Conservation (phyloP, 2,888 invertebrate genomes). For the Eupithecia pulchellata region DNA sequence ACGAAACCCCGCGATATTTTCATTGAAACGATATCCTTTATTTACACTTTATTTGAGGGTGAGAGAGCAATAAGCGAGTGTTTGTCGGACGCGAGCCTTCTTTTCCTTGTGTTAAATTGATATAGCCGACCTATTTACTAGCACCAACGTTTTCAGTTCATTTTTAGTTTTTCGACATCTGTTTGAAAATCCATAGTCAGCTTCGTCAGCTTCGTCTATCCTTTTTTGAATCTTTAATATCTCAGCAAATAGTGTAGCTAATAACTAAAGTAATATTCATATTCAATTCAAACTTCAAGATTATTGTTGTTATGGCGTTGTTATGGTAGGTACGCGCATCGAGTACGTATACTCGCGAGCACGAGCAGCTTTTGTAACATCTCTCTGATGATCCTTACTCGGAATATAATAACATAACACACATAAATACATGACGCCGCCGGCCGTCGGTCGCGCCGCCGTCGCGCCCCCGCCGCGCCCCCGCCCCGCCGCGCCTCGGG, state of each 20-base stretch:
- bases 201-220: too few species aligned
- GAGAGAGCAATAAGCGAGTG: background rate
- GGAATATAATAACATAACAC: slow-evolving; percentile 53
- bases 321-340: too few species aligned
- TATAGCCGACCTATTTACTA: background rate
- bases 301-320: too few species aligned
- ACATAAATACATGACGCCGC: slow-evolving; percentile 44
- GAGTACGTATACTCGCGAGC: background rate
- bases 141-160: background rate
- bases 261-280: too few species aligned
- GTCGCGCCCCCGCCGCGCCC: too few species aligned
- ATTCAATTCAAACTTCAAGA: background rate
- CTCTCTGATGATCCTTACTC: slow-evolving; percentile 37
- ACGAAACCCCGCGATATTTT: slow-evolving; percentile 20
- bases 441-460: too few species aligned
- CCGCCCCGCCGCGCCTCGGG: slow-evolving; percentile 21
- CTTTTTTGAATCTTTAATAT: too few species aligned
- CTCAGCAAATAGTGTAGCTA: too few species aligned
- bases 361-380: slow-evolving; percentile 1
- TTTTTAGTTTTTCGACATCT: background rate
- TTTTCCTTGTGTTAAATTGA: background rate
- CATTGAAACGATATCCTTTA: slow-evolving; percentile 17
- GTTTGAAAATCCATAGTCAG: too few species aligned
- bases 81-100: background rate
- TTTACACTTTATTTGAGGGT: slow-evolving; percentile 3